Evolutionary conservation across 1,140 invertebrate species (phyloP).

Genomic region (Drosophila nigrodunni): DNA sequence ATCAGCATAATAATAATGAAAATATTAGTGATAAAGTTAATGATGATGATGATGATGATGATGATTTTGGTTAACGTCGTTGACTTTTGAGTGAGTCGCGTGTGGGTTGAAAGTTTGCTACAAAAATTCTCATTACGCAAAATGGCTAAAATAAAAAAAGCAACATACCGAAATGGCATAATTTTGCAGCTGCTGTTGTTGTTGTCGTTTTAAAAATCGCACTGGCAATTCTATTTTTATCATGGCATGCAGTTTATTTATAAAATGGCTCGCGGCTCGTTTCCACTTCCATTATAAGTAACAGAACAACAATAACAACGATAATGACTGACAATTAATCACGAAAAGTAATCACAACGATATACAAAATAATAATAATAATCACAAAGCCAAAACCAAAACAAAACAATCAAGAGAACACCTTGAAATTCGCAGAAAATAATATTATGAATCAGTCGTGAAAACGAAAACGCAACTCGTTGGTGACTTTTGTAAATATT

Average conservation of each 20-base stretch:
- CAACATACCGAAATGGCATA: conserved; percentile 53
- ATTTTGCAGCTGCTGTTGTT: conserved; percentile 44
- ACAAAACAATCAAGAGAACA: conserved; percentile 58
- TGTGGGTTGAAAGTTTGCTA: conserved; percentile 57
- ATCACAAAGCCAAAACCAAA: conserved; percentile 34
- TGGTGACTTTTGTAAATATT: conserved; percentile 37
- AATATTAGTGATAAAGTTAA: conserved; percentile 13
- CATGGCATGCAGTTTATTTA: conserved; percentile 76
- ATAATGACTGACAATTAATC: conserved; percentile 72
- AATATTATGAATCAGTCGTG: conserved; percentile 52
- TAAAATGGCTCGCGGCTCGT: conserved; percentile 67
- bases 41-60: conserved; percentile 19
- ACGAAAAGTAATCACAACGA: conserved; percentile 64
- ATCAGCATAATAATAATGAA: conserved; percentile 27
- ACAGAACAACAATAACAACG: conserved; percentile 48
- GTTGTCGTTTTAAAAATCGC: conserved; percentile 17
- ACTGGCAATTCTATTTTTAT: conserved; percentile 70
- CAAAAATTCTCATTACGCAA: conserved; percentile 58
- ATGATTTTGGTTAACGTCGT: conserved; percentile 51
- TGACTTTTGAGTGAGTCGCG: conserved; percentile 56
- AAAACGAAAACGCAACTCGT: neutral
- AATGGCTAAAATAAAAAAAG: conserved; percentile 38
- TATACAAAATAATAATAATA: conserved; percentile 17
- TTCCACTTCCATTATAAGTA: conserved; percentile 68
- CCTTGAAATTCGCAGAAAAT: conserved; percentile 62